Base-by-base conservation (phyloP, 1,140 invertebrate species). In the Planococcus citri region DNA sequence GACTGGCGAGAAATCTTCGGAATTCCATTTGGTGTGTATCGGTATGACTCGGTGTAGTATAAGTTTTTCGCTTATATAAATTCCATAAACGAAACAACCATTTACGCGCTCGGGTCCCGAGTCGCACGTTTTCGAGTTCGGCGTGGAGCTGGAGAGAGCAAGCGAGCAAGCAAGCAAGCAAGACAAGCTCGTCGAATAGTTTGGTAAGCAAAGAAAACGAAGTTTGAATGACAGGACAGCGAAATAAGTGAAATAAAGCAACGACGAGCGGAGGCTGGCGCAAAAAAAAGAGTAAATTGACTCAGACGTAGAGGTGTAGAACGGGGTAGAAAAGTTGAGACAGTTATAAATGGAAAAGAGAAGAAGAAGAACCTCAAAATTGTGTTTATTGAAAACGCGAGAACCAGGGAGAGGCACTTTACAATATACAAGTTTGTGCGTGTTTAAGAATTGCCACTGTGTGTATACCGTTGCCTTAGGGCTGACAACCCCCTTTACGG, bases 261-360 rank as follows among this genome's bases (percentile, higher is more conserved):
- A 25, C 60, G 60, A 4, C 10, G 9, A 4, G 21, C 22, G 60
- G 21, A 69, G 9, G n/a, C 24, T 6, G 41, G 68, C 14, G 22
- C 12, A 12, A 25, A 27, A 51, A 58, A 57, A 27, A 69, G 38
- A 24, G 24, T 37, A 29, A 51, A 29, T 51, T 27, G 68, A 68
- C 38, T 37, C 1, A 37, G 67, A 21, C 8, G 25, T 33, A 9
- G 67, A 8, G 27, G 27, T 2, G 29, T 29, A 38, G 8, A 33
- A n/a, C 9, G 29, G 67, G 27, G 24, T 33, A 27, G 57, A 58
- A 58, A 61, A 58, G 69, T 70, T 70, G 41, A 61, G 70, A 71
- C 70, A 71, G 70, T 71, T 71, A 71, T 71, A 71, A 71, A 71
- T 71, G 70, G 70, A 71, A 71, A 71, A 71, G 70, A 71, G 70